phyloP scores from a whole-genome alignment of 2,797 vertebrate genomes.

The Anguilla megastoma region DNA sequence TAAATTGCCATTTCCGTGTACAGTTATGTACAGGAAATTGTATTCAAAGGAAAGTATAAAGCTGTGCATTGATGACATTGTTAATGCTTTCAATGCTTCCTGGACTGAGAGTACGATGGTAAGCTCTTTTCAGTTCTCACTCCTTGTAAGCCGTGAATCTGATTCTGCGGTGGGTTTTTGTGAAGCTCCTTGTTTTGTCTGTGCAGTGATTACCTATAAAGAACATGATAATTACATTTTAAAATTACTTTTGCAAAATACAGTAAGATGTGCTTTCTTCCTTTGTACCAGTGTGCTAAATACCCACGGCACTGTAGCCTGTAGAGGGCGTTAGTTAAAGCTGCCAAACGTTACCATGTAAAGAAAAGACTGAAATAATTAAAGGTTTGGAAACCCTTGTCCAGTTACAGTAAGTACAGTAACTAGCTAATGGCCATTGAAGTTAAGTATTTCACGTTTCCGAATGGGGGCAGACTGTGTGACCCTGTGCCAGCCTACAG shows the following conservation, averaged over 20 bases:
- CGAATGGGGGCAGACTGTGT: neutral
- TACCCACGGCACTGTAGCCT: no score
- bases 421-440: neutral
- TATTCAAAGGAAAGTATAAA: neutral
- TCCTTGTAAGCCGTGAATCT: constrained; percentile 42
- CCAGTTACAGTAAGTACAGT: neutral
- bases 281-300: no score
- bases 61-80: constrained; percentile 34
- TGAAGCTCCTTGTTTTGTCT: constrained; percentile 55
- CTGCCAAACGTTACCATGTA: no score
- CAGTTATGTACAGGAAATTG: neutral
- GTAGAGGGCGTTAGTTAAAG: no score
- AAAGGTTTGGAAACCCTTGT: no score
- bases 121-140: constrained; percentile 60
- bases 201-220: constrained; percentile 46
- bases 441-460: neutral
- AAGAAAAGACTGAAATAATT: no score
- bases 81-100: constrained; percentile 64
- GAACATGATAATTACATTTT: constrained; percentile 44
- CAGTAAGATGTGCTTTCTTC: constrained; percentile 44
- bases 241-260: constrained; percentile 57
- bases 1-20: neutral
- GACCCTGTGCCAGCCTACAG: neutral
- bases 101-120: constrained; percentile 62
- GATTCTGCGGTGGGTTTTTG: constrained; percentile 8